Conservation (phyloP, 1,140 invertebrate genomes). For the Orius laevigatus region DNA sequence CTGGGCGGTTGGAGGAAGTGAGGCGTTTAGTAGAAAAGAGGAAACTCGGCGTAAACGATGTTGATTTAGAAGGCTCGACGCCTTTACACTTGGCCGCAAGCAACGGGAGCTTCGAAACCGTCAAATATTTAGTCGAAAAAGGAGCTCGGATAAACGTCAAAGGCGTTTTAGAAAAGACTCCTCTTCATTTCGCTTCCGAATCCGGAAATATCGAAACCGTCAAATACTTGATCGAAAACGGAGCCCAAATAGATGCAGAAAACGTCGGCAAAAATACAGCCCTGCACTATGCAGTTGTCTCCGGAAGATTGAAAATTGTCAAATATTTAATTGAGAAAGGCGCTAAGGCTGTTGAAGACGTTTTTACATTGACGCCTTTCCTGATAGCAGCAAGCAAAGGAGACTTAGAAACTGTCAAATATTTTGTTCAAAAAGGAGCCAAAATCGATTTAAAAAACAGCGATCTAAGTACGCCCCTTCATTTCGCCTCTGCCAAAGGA, state of each 20-base stretch:
- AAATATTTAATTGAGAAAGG: constrained; percentile 49
- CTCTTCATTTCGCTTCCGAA: constrained; percentile 14
- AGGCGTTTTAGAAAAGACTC: constrained; percentile 8
- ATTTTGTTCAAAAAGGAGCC: constrained; percentile 36
- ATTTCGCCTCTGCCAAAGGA: constrained; percentile 31
- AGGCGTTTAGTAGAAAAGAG: no score
- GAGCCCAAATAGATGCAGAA: constrained; percentile 15
- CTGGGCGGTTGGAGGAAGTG: no score
- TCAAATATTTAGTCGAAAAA: constrained; percentile 12
- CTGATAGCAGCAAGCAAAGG: constrained; percentile 15
- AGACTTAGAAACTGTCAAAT: constrained; percentile 25
- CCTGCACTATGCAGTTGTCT: constrained; percentile 56
- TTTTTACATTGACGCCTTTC: constrained; percentile 11
- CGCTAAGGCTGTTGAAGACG: constrained; percentile 33
- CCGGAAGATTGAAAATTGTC: constrained; percentile 50
- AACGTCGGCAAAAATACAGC: constrained; percentile 35
- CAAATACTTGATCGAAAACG: constrained; percentile 7
- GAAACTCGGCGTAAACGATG: no score
- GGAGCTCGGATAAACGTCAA: constrained; percentile 15
- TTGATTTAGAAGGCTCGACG: no score
- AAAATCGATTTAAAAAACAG: constrained; percentile 31
- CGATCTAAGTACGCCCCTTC: constrained; percentile 9
- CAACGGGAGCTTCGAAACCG: constrained; percentile 30
- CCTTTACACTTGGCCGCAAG: constrained; percentile 28
- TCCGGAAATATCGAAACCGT: constrained; percentile 14